Evolutionary conservation across 2,113 vertebrate genomes (phyloP), one percentile per base, ranked within the genome.

Genomic region (Boulengeromyrus knoepffleri): DNA sequence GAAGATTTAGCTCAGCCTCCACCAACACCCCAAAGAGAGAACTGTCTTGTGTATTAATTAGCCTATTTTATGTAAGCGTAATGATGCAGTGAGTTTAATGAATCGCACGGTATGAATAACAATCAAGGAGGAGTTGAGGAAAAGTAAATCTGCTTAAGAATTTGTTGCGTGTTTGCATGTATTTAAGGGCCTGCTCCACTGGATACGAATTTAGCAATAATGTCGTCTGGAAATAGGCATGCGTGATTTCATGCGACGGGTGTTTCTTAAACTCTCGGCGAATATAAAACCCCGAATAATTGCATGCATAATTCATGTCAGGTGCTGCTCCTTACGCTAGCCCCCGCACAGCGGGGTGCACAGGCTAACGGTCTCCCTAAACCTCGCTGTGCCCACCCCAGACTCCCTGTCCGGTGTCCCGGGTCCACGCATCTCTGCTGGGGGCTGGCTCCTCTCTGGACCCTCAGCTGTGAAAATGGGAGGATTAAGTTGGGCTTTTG

Each of bases 21-120:
- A 70, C 83, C 42, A 10, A 24, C 87, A 49, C 80, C 56, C 87
- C 24, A 45, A 70, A 89, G 90, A 85, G 27, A 50, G 46, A 53
- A 86, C 45, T 85, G 90, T 74, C 90, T 89, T 66, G 90, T 89
- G 90, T 91, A 91, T 91, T 91, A 89, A 91, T 91, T 91, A 91
- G 90, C 90, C 88, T 62, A 89, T 89, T 91, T 91, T 90, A 88
- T 88, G 87, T 90, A 84, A 91, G 90, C 45, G 83, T 91, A 91
- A 91, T 74, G 80, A 91, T 91, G 56, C 50, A 31, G 88, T 27
- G 88, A 89, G 53, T 66, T 66, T 91, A 91, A 91, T 91, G 88
- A 91, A 89, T 90, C 84, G 66, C 77, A 46, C 42, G n/a, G 53
- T 39, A 90, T 89, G 90, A 91, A 89, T 91, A 86, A 91, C 77